These are phyloP conservation scores for Dolichallabes microphthalmus DNA, from an alignment of 2,113 vertebrate genomes.

Conservation along the genomic window DNA sequence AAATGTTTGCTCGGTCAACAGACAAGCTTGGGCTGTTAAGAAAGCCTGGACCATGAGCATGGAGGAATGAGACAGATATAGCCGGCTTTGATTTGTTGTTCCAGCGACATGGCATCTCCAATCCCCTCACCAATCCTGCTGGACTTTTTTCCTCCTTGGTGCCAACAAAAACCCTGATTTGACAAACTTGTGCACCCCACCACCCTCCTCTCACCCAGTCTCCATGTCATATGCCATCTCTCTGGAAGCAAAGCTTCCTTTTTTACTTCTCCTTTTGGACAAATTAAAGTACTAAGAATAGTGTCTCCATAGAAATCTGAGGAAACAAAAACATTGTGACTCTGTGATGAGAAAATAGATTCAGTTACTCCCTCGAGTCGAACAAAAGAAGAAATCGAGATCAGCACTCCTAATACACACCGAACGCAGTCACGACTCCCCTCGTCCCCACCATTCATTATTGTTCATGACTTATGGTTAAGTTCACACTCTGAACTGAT, in stretches of 20 bases:
- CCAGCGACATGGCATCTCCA: constrained; percentile 79
- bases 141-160: constrained; percentile 34
- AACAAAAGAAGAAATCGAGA: not conserved
- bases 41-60: constrained; percentile 63
- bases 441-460: not conserved
- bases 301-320: constrained; percentile 74
- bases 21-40: constrained; percentile 64
- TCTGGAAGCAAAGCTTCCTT: constrained; percentile 33
- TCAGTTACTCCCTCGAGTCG: constrained; percentile 61
- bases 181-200: constrained; percentile 73
- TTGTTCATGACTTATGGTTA: not conserved
- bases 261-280: constrained; percentile 76
- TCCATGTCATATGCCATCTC: constrained; percentile 29
- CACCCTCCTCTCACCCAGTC: constrained; percentile 35
- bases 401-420: not conserved
- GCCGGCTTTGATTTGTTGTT: constrained; percentile 84
- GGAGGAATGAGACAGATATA: constrained; percentile 82
- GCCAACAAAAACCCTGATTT: constrained; percentile 75
- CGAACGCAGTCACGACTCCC: not conserved
- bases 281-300: constrained; percentile 69
- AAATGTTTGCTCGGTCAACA: constrained; percentile 71
- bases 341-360: constrained; percentile 59
- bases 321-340: constrained; percentile 69
- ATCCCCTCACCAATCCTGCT: constrained; percentile 24
- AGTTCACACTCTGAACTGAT: not conserved